Base-by-base conservation (phyloP, 2,113 vertebrate genomes). In the Hyaena hyaena region DNA sequence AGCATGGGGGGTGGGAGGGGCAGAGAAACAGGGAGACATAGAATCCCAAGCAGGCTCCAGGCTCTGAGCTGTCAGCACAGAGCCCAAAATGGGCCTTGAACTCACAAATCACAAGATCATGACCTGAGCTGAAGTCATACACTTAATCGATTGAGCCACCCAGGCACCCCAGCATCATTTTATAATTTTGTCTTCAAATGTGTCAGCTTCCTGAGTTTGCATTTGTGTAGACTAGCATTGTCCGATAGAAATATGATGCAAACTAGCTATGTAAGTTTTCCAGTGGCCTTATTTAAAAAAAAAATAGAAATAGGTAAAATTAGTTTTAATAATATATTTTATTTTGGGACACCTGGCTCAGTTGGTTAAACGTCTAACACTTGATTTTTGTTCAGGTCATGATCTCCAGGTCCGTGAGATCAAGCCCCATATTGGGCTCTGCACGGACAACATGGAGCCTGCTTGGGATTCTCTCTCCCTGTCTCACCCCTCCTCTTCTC, bases 191-290 rank as follows among this genome's bases (percentile, higher is more conserved):
- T 28, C 12, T 73, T 12, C 89, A 11, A 93, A 55, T 66, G 1
- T 92, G 28, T 93, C 31, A 10, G 4, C 69, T 81, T 80, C 55
- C 35, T 92, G 69, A 88, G 35, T 95, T 94, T 97, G 11, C 76
- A 39, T 92, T 89, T 94, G 39, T 73, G 23, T 73, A 94, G 91
- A 48, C 12, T 71, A 80, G 43, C 21, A 65, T 35, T 48, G 45
- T 58, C 73, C 28, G 33, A 24, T 79, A 77, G 68, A 97, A 93
- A 65, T 90, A 71, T 15, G 43, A 73, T 91, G 2, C 2, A 68
- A 81, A 10, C 21, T 73, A 16, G 35, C 24, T 83, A 91, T 96
- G 11, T 79, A 58, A 83, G 58, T 55, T 90, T 90, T 93, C 55
- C 15, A 93, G 16, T 96, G 77, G 55, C 24, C 24, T 79, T 82